A percentile compares a stretch with the other conserved stretches of the same genome.
Evolutionary conservation across 2,797 vertebrate species (phyloP).

Genomic region (Podarcis siculus): DNA sequence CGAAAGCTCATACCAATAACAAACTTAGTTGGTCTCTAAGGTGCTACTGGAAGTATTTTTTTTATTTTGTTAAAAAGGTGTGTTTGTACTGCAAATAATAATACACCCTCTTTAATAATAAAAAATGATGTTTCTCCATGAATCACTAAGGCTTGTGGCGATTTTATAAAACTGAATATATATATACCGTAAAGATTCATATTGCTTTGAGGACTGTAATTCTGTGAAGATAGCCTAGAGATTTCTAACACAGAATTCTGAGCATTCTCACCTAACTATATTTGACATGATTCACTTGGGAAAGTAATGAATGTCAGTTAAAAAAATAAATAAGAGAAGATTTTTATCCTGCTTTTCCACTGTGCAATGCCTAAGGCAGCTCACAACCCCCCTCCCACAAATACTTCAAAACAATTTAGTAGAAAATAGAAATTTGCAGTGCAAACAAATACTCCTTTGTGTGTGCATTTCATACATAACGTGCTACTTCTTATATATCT

Average conservation of each 20-base stretch:
- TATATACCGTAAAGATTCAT: neutral
- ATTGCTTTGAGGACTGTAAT: neutral
- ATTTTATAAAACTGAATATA: neutral
- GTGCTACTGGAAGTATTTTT: too few relatives aligned
- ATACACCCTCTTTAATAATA: neutral
- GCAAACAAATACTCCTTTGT: neutral
- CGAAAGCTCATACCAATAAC: too few relatives aligned
- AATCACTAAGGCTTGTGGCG: neutral
- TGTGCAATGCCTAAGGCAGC: neutral
- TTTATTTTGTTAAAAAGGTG: neutral
- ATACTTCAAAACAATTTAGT: neutral
- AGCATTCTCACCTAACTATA: neutral
- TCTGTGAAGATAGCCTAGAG: neutral
- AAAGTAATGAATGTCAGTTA: neutral
- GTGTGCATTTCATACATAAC: neutral
- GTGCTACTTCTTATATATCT: too few relatives aligned
- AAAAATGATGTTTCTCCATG: neutral
- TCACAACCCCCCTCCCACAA: neutral
- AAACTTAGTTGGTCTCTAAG: too few relatives aligned
- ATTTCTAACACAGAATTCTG: neutral
- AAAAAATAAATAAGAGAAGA: neutral
- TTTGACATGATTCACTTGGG: neutral
- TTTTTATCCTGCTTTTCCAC: neutral
- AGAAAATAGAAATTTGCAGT: neutral
- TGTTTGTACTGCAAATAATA: constrained; percentile 18